phyloP scores from a whole-genome alignment of 1,140 invertebrate species.

The Megalonaias nervosa region DNA sequence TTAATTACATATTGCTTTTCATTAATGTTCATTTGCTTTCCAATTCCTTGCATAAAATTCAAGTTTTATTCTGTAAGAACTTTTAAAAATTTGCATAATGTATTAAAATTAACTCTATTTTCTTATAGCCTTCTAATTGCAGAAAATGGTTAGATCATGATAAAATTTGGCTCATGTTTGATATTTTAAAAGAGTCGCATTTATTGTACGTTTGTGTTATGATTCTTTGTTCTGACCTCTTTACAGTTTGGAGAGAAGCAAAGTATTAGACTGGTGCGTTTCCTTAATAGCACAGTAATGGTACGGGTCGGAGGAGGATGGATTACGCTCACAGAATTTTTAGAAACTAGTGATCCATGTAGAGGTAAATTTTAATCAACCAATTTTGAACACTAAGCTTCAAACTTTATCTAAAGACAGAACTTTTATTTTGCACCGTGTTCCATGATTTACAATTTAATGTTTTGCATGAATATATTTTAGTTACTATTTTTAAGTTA shows the following conservation, averaged over 20 bases:
- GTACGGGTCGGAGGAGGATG: constrained; percentile 93
- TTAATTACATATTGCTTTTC: no score
- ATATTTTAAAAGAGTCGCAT: neutral
- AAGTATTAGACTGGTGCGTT: constrained; percentile 93
- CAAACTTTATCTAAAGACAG: neutral
- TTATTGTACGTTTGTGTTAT: neutral
- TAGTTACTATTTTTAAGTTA: neutral
- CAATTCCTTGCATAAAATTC: no score
- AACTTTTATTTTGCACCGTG: neutral
- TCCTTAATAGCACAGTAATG: constrained; percentile 81
- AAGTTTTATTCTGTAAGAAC: no score
- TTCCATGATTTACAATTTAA: neutral
- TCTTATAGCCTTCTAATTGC: no score
- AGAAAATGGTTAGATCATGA: no score
- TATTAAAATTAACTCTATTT: no score
- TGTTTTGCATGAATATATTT: neutral
- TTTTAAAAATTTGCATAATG: no score
- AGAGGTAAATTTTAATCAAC: constrained; percentile 55
- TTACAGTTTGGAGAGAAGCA: constrained; percentile 97
- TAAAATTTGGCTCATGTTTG: neutral
- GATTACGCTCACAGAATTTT: constrained; percentile 94
- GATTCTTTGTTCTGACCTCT: constrained; percentile 26
- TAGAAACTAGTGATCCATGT: constrained; percentile 91
- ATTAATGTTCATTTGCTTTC: no score
- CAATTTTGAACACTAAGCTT: neutral